Conservation (phyloP, 2,888 invertebrate species). For the Agonopterix alstromeriana region DNA sequence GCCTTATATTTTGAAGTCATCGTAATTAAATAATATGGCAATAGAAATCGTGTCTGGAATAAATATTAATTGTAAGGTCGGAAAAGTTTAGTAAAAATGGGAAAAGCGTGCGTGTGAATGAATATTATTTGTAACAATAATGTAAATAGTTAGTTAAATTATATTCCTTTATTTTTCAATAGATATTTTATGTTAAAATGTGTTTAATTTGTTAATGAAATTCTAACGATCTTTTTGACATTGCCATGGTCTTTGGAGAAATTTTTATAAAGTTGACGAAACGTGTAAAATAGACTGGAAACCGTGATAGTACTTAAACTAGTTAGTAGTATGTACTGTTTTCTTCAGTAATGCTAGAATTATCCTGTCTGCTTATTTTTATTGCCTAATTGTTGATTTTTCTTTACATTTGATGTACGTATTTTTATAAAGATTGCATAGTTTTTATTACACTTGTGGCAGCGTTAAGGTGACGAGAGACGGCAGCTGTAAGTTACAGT, state of each 20-base stretch:
- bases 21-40: conserved; percentile 15
- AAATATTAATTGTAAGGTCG: conserved; percentile 9
- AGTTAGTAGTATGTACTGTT: conserved; percentile 31
- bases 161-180: conserved; percentile 51
- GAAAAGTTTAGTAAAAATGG: background rate
- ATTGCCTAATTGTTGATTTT: conserved; percentile 12
- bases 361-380: conserved; percentile 23
- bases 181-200: conserved; percentile 28
- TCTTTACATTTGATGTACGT: conserved; percentile 1
- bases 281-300: conserved; percentile 41
- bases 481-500: too few species aligned
- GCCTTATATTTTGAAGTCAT: conserved; percentile 37
- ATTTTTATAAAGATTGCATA: conserved; percentile 2
- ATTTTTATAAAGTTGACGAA: conserved; percentile 1
- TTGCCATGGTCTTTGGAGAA: background rate
- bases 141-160: conserved; percentile 46
- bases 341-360: conserved; percentile 44
- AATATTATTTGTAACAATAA: conserved; percentile 30
- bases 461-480: too few species aligned
- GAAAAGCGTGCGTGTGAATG: conserved; percentile 5
- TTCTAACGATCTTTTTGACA: conserved; percentile 1
- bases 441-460: background rate
- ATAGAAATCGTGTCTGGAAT: conserved; percentile 29
- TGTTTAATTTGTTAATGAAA: conserved; percentile 25
- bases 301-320: conserved; percentile 66